Conservation (phyloP, 2,113 vertebrate genomes). For the Pitta sordida region DNA sequence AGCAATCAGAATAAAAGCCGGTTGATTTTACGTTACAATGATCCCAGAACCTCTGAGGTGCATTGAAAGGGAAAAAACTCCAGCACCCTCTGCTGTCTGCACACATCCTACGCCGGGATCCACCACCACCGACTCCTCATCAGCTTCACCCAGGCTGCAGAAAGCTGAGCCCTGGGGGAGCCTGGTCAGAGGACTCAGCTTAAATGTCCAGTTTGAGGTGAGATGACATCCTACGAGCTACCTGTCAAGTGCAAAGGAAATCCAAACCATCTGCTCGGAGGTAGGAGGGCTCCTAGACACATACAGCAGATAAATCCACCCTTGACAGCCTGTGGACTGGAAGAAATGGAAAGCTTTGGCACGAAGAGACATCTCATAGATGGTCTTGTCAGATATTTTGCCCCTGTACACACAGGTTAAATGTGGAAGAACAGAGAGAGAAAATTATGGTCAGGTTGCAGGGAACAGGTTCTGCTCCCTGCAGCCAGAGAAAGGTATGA, state of each 20-base stretch:
- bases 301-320: not conserved
- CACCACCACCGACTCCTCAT: not conserved
- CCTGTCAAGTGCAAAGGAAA: not conserved
- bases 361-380: not conserved
- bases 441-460: not conserved
- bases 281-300: not conserved
- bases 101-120: slow-evolving; percentile 20
- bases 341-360: not conserved
- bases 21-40: not conserved
- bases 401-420: accelerated
- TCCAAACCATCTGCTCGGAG: not conserved
- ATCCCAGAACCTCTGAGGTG: slow-evolving; percentile 22
- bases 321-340: not conserved
- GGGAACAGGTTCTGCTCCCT: not conserved
- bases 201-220: not conserved
- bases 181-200: not conserved
- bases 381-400: not conserved
- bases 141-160: not conserved
- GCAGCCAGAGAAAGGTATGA: not conserved
- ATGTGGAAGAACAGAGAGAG: not conserved
- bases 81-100: slow-evolving; percentile 64
- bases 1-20: slow-evolving; percentile 47
- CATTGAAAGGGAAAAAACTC: slow-evolving; percentile 56
- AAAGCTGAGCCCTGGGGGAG: not conserved
- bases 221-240: not conserved